These are phyloP conservation scores for Pseudococcus longispinus DNA, from an alignment of 2,888 invertebrate genomes.

Conservation along the genomic window DNA sequence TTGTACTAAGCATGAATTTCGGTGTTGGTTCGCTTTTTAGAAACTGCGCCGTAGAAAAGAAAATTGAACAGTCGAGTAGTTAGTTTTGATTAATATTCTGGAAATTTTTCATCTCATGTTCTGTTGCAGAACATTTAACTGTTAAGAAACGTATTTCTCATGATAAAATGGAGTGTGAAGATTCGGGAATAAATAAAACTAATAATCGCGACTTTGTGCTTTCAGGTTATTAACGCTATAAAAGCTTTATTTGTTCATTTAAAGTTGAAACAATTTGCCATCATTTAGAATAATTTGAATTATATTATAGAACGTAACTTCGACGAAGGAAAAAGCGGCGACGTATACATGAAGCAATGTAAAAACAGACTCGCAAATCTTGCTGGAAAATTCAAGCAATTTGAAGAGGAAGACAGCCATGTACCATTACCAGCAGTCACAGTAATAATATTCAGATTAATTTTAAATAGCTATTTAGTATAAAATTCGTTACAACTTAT, in stretches of 20 bases:
- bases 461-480: neutral
- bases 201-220: slow-evolving; percentile 29
- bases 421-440: neutral
- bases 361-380: slow-evolving; percentile 48
- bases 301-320: slow-evolving; percentile 21
- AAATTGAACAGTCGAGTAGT: neutral
- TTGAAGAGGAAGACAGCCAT: slow-evolving; percentile 46
- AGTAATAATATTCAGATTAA: neutral
- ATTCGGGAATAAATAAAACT: neutral
- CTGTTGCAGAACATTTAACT: slow-evolving; percentile 51
- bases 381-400: slow-evolving; percentile 45
- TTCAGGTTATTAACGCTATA: slow-evolving; percentile 6
- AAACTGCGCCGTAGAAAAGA: neutral
- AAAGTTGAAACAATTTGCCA: neutral
- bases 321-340: neutral
- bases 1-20: neutral
- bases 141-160: slow-evolving; percentile 44
- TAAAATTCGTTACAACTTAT: neutral
- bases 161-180: slow-evolving; percentile 49
- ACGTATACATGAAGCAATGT: slow-evolving; percentile 36
- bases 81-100: neutral
- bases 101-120: neutral
- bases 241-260: neutral
- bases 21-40: slow-evolving; percentile 18
- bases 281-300: neutral